Evolutionary conservation across 2,113 vertebrate species (phyloP), one percentile per base, ranked within the genome.

Genomic region (Ariopsis seemanni): DNA sequence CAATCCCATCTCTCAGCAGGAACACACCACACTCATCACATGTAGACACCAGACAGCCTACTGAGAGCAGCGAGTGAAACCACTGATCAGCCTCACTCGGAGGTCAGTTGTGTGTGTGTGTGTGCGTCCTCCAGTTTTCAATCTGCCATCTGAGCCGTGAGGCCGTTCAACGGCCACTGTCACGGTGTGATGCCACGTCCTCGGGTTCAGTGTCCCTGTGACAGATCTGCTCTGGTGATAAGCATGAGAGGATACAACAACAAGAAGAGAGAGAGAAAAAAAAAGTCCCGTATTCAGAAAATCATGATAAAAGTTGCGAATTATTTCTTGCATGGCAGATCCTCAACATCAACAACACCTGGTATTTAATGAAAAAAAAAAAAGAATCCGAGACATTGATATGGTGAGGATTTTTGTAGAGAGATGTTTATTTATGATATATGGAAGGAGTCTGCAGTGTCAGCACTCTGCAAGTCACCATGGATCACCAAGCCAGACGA

Each of bases 91-190:
- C 63, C 65, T 75, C 7, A 20, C 72, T 53, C 30, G 15, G 74
- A 80, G 74, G 77, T 74, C 81, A 75, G 62, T 3, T 82, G 14
- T 62, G 53, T 50, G 87, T 77, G 81, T 57, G 27, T 60, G 30
- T 18, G 65, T n/a, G n/a, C n/a, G n/a, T 75, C 71, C 71, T 53
- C 72, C 10, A 34, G 48, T 78, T 83, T 86, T 90, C 87, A 87
- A 89, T 90, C 85, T 82, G 52, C 89, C 89, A 85, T 89, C 85
- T 85, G 89, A 89, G 63, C 83, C 60, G 82, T 63, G 87, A 89
- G 82, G 80, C 34, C 15, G 87, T 85, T 34, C 67, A 67, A 58
- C 58, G 82, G 74, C 58, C 50, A 50, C 80, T 60, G 80, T 90
- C 87, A 86, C 48, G 78, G 71, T 86, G 74, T 65, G 84, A 90